Conservation (phyloP, 1,140 invertebrate species). For the Leptinotarsa undecemlineata region DNA sequence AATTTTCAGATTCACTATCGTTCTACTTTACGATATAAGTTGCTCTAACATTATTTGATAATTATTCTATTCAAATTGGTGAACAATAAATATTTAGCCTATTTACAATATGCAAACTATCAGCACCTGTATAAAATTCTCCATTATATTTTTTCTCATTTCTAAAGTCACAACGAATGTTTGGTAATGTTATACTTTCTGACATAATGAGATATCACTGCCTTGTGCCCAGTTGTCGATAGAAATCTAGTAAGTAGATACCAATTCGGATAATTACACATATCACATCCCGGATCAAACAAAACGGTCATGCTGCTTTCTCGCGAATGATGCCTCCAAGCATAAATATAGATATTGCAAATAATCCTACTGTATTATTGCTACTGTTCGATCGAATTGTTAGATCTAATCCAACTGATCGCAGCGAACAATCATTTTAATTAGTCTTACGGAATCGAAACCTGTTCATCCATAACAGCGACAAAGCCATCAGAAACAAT, state of each 20-base stretch:
- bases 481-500: slow-evolving; percentile 44
- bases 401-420: slow-evolving; percentile 4
- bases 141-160: too few relatives aligned
- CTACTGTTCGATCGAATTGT: slow-evolving; percentile 7
- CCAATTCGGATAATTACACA: not conserved
- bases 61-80: too few relatives aligned
- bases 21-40: too few relatives aligned
- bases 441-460: slow-evolving; percentile 36
- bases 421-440: slow-evolving; percentile 30
- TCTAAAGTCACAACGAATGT: too few relatives aligned
- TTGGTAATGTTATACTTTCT: too few relatives aligned
- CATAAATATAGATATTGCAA: slow-evolving; percentile 16
- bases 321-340: not conserved
- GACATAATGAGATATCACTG: too few relatives aligned
- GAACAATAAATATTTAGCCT: too few relatives aligned
- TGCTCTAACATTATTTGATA: too few relatives aligned
- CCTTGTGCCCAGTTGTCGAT: not conserved
- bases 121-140: too few relatives aligned
- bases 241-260: not conserved
- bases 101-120: too few relatives aligned
- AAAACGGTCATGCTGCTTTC: not conserved
- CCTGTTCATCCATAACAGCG: slow-evolving; percentile 38
- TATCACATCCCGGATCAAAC: not conserved
- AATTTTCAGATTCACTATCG: too few relatives aligned
- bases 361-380: slow-evolving; percentile 10